A percentile compares a stretch with the other conserved stretches of the same genome.
Evolutionary conservation across 2,888 invertebrate species (phyloP).

Genomic region (Lasioglossum villosulum): DNA sequence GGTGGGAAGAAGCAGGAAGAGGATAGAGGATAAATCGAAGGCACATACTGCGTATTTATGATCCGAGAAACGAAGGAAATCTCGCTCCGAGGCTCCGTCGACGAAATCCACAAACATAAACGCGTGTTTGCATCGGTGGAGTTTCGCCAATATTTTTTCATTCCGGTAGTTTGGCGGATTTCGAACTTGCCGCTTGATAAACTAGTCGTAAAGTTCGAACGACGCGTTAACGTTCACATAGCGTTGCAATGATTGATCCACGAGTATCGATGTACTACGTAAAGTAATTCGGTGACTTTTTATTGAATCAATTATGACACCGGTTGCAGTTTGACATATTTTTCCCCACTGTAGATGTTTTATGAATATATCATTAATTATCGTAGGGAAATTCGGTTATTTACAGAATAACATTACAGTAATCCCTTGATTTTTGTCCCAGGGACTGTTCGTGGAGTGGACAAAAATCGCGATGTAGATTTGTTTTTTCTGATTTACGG

Average conservation of each 20-base stretch:
- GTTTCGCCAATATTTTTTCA: not conserved
- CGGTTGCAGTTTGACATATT: not conserved
- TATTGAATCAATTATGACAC: no score
- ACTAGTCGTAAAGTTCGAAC: not conserved
- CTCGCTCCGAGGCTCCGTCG: not conserved
- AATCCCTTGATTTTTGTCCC: no score
- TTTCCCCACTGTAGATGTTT: not conserved
- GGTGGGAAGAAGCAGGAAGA: not conserved
- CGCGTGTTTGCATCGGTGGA: not conserved
- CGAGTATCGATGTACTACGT: not conserved
- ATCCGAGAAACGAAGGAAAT: conserved; percentile 3
- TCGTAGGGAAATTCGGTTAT: no score
- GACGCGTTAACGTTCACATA: not conserved
- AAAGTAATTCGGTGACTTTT: not conserved
- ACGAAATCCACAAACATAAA: not conserved
- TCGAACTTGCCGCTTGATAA: not conserved
- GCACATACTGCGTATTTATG: not conserved
- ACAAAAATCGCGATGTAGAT: no score
- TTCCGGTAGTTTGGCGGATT: not conserved
- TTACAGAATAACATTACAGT: no score
- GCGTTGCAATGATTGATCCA: not conserved
- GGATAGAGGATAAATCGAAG: not conserved
- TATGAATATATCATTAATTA: no score
- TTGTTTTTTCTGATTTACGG: no score
- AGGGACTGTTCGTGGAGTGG: no score